A percentile compares a stretch with the other conserved stretches of the same genome.
Evolutionary conservation across 2,888 invertebrate species (phyloP).

Genomic region (Nymphalis polychloros): DNA sequence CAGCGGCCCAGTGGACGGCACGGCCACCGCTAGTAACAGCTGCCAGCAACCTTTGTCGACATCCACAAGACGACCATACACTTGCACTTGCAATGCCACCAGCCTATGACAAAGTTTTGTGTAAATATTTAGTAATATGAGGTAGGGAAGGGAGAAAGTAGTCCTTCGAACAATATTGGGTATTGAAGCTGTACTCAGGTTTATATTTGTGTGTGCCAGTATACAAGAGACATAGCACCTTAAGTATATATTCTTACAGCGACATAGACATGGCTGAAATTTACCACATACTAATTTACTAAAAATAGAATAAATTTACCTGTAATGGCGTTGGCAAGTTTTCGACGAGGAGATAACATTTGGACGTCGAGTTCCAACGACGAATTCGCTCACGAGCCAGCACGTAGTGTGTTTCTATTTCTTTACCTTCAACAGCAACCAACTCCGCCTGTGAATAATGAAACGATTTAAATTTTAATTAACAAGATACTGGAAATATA

Average conservation of each 20-base stretch:
- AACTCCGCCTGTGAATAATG: constrained; percentile 81
- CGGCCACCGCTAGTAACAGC: constrained; percentile 85
- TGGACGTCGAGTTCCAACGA: constrained; percentile 86
- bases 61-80: constrained; percentile 85
- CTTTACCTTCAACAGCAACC: constrained; percentile 86
- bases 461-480: not conserved
- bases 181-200: too few species aligned
- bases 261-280: too few species aligned
- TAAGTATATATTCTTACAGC: too few species aligned
- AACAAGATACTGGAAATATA: not conserved
- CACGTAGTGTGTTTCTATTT: constrained; percentile 86
- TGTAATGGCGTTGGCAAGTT: constrained; percentile 84
- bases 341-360: constrained; percentile 85
- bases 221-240: too few species aligned
- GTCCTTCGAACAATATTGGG: too few species aligned
- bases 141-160: too few species aligned
- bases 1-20: constrained; percentile 84
- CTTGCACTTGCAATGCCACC: constrained; percentile 84
- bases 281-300: too few species aligned
- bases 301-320: constrained; percentile 56
- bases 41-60: constrained; percentile 82
- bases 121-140: not conserved
- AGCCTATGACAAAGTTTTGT: constrained; percentile 63
- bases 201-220: too few species aligned
- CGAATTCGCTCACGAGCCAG: constrained; percentile 84